Evolutionary conservation across 2,113 vertebrate genomes (phyloP).

Genomic region (Coracopsis vasa): DNA sequence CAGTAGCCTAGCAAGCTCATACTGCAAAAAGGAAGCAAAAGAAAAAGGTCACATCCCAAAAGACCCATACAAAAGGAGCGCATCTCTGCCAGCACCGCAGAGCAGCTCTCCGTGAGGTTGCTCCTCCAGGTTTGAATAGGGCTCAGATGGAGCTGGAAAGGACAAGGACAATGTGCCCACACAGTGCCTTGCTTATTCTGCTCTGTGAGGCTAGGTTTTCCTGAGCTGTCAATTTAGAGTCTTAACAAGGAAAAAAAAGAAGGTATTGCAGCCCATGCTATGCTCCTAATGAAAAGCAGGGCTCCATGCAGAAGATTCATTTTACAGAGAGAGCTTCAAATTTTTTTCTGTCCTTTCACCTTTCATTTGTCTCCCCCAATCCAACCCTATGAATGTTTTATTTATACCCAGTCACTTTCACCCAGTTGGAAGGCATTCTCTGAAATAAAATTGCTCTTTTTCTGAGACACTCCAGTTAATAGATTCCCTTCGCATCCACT

Average conservation of each 20-base stretch:
- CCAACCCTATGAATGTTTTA: not conserved
- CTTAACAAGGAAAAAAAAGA: not conserved
- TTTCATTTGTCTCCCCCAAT: not conserved
- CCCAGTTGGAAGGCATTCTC: not conserved
- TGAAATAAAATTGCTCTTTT: not conserved
- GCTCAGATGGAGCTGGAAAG: not conserved
- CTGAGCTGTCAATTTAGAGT: not conserved
- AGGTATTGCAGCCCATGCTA: not conserved
- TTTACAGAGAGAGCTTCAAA: not conserved
- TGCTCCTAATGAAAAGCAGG: not conserved
- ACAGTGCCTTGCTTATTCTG: not conserved
- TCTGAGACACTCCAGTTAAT: not conserved
- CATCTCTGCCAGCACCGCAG: accelerated
- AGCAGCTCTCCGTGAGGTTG: not conserved
- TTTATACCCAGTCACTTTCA: not conserved
- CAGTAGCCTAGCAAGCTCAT: not conserved
- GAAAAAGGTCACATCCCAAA: not conserved
- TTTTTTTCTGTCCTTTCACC: not conserved
- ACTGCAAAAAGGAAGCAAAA: not conserved
- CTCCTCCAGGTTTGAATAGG: not conserved
- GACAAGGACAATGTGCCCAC: accelerated
- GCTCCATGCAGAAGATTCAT: not conserved
- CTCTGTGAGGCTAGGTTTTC: not conserved
- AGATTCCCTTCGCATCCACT: not conserved
- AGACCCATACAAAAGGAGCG: not conserved